Percentiles rank a stretch among this genome's conserved stretches.
These are phyloP conservation scores for Alviniconcha marisindica DNA, from an alignment of 1,140 invertebrate species.

Conservation along the genomic window DNA sequence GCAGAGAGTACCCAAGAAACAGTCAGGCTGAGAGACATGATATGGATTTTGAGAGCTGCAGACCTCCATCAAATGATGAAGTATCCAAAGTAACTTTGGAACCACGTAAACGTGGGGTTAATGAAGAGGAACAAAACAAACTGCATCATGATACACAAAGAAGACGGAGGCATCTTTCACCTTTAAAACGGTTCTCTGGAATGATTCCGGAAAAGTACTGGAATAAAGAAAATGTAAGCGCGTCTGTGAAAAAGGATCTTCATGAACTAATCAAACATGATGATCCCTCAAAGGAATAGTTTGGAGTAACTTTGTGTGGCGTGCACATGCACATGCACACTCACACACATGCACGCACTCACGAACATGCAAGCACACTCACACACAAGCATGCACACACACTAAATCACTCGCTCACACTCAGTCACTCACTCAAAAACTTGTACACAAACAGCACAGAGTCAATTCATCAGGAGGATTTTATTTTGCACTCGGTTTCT, in stretches of 20 bases:
- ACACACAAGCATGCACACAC: too few species aligned
- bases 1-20: background rate
- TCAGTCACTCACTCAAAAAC: background rate
- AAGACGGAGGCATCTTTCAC: slow-evolving; percentile 5
- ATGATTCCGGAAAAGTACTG: slow-evolving; percentile 29
- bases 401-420: background rate
- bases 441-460: too few species aligned
- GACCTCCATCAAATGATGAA: too few species aligned
- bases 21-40: too few species aligned
- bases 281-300: background rate
- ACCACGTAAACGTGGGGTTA: background rate
- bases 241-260: slow-evolving; percentile 9
- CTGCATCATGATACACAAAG: background rate
- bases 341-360: background rate
- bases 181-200: slow-evolving; percentile 18
- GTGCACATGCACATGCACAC: background rate
- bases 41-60: too few species aligned
- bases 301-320: too few species aligned
- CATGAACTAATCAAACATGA: slow-evolving; percentile 2
- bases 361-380: too few species aligned
- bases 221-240: background rate
- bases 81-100: too few species aligned
- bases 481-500: too few species aligned
- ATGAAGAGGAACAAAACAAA: background rate
- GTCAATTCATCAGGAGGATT: too few species aligned